phyloP scores from a whole-genome alignment of 2,888 invertebrate species.

The Leptopilina myrica region DNA sequence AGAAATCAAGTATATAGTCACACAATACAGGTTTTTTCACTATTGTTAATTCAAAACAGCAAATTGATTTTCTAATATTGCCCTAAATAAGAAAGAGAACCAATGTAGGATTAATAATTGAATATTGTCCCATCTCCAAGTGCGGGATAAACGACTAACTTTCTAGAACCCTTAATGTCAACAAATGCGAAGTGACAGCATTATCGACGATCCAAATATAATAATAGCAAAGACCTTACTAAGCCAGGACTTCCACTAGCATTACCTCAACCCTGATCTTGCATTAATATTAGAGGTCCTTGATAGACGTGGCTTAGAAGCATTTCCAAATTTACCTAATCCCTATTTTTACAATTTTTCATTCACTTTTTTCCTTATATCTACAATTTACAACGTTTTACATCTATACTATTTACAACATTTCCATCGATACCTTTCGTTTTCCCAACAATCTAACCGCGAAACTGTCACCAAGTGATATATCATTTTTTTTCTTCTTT shows the following conservation, averaged over 20 bases:
- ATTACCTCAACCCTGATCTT: slow-evolving; percentile 67
- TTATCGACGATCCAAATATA: slow-evolving; percentile 67
- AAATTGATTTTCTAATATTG: no score
- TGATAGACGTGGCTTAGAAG: slow-evolving; percentile 39
- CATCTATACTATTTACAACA: no score
- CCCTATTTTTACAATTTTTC: neutral
- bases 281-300: slow-evolving; percentile 75
- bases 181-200: slow-evolving; percentile 59
- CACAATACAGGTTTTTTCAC: no score
- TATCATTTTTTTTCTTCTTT: no score
- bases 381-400: no score
- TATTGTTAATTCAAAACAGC: no score
- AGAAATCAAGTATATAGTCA: no score
- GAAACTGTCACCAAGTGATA: no score
- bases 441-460: no score
- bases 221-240: slow-evolving; percentile 66
- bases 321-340: neutral
- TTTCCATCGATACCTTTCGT: no score
- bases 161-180: slow-evolving; percentile 57
- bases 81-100: neutral
- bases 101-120: neutral
- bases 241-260: slow-evolving; percentile 57
- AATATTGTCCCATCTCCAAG: neutral
- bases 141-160: slow-evolving; percentile 50
- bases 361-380: no score